These are phyloP conservation scores for Drosophila anomalata DNA, from an alignment of 2,888 invertebrate genomes.

Conservation along the genomic window DNA sequence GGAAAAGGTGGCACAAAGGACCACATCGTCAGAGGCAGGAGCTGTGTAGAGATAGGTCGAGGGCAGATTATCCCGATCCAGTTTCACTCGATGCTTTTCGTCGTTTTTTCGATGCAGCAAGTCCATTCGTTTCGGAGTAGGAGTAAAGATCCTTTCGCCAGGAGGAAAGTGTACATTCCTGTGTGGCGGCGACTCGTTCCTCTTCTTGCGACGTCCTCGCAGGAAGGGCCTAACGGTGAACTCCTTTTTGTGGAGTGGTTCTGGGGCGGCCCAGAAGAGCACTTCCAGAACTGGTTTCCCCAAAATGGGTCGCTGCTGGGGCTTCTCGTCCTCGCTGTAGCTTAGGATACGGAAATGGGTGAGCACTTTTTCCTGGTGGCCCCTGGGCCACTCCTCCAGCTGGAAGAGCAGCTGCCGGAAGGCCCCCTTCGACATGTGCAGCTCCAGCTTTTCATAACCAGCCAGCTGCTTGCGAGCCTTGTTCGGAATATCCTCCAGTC, in stretches of 20 bases:
- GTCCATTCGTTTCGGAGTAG: conserved; percentile 51
- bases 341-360: conserved; percentile 32
- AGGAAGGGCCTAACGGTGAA: background rate
- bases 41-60: conserved; percentile 55
- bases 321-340: background rate
- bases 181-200: conserved; percentile 13
- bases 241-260: conserved; percentile 29
- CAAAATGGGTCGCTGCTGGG: conserved; percentile 18
- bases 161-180: conserved; percentile 34
- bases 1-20: conserved; percentile 56
- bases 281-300: conserved; percentile 14
- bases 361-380: conserved; percentile 24
- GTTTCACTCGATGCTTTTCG: conserved; percentile 49
- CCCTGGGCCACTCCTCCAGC: conserved; percentile 28
- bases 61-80: conserved; percentile 41
- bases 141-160: conserved; percentile 37
- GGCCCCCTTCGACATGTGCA: conserved; percentile 31
- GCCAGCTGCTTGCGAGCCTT: conserved; percentile 43
- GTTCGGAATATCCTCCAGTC: conserved; percentile 25
- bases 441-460: conserved; percentile 25
- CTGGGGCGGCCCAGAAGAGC: conserved; percentile 36
- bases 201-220: conserved; percentile 39
- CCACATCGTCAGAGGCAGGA: conserved; percentile 7
- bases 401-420: conserved; percentile 6
- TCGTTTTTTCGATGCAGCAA: conserved; percentile 43